These are phyloP conservation scores for Argyra leucocephala DNA, from an alignment of 2,888 invertebrate genomes.

Conservation along the genomic window DNA sequence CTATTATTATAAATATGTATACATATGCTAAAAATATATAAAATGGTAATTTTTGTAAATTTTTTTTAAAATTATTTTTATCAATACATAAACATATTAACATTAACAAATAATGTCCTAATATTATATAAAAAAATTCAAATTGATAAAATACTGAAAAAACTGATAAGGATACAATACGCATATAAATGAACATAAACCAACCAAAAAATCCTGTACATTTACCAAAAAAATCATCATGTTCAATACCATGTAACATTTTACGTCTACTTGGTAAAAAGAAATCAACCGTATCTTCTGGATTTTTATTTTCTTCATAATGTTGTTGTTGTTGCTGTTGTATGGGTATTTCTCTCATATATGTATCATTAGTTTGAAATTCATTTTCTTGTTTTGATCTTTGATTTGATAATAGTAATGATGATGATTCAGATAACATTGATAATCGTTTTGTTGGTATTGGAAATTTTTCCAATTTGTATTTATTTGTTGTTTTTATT, in stretches of 20 bases:
- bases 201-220: conserved; percentile 64
- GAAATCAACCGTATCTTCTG: conserved; percentile 36
- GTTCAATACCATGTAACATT: conserved; percentile 57
- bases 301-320: conserved; percentile 18
- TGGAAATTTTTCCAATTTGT: conserved; percentile 2
- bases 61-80: conserved; percentile 37
- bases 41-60: conserved; percentile 49
- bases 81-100: conserved; percentile 55
- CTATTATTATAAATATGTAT: conserved; percentile 66
- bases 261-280: conserved; percentile 44
- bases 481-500: too few species aligned
- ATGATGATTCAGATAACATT: not conserved
- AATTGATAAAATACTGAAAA: conserved; percentile 59
- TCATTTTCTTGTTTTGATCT: not conserved
- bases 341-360: conserved; percentile 15
- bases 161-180: conserved; percentile 59
- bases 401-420: not conserved
- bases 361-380: not conserved
- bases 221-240: conserved; percentile 63
- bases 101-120: conserved; percentile 57
- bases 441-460: conserved; percentile 7
- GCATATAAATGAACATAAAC: conserved; percentile 63
- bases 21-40: conserved; percentile 63
- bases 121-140: conserved; percentile 51
- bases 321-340: conserved; percentile 12